Evolutionary conservation across 2,113 vertebrate genomes (phyloP), one percentile per base, ranked within the genome.

Genomic region (Lamprologus tigripictilis): DNA sequence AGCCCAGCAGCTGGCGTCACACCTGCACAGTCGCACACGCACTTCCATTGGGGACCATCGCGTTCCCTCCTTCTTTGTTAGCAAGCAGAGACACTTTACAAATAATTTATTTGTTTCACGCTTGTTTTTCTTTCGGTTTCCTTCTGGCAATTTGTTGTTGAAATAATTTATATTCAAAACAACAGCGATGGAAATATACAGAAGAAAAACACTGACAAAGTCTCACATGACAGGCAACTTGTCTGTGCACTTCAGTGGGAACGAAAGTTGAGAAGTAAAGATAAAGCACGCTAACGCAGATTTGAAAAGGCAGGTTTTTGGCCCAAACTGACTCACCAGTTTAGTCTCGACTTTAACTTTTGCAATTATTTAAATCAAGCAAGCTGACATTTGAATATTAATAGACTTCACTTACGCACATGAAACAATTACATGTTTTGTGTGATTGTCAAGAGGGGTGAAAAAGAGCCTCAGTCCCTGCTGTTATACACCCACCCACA

Each of bases 341-440:
- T 91, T 86, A 53, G 88, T 86, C 83, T 82, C 90, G 89, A 88
- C 84, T 93, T 93, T 90, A 89, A 94, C 78, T 80, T 88, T 86
- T 83, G 89, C 90, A 90, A 89, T 94, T 93, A 94, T 91, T 94
- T 81, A 93, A 94, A 93, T 94, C 88, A 90, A 92, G 80, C 82
- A 88, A 89, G 90, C 63, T 93, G 90, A 93, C 93, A 94, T 94
- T 94, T 96, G 82, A 94, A 95, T 92, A 94, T 95, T 95, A 95
- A 94, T 92, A 92, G 90, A 90, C 81, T 92, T 87, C 87, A 88
- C 89, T 93, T 93, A 89, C 80, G 63, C 90, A 92, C 91, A 92
- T 89, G 92, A 96, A 96, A 96, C 94, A 96, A 96, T 96, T 95
- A 96, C 93, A 95, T 93, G 90, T 93, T 95, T 93, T 95, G 93